Base-by-base conservation (phyloP, 2,888 invertebrate species). In the Cryptocephalus moraei region DNA sequence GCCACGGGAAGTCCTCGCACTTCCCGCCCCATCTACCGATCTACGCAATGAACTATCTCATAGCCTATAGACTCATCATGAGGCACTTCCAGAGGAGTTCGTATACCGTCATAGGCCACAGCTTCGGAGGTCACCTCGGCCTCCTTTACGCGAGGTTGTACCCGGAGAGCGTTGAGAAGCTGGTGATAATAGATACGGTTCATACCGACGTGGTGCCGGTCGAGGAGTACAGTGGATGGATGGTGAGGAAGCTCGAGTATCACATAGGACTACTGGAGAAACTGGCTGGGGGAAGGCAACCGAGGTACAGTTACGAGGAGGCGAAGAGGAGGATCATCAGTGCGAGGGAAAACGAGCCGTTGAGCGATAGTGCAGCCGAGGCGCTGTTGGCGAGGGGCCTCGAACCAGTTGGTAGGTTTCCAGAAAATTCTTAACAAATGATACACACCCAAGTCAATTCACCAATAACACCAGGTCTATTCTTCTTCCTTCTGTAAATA, bases 1-100 rank as follows among this genome's bases (percentile, higher is more conserved):
- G 83, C 1, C 78, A 75, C 49, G 81, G 81, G 1, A 71, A 64
- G 39, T 81, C 81, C 0, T 75, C 76, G 46, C 73, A 73, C 11
- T 72, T 74, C 40, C 77, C 77, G 0, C 53, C 56, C 32, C 50
- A 59, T 51, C 48, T 63, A 31, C 57, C 56, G 61, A 47, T 76
- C 22, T 67, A 68, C 36, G 48, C 66, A 0, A 61, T 71, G 14
- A 75, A 77, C 51, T 62, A 74, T 51, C 59, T 75, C 10, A 68
- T 73, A 4, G 54, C 56, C 1, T 59, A 63, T 46, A 62, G 61
- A 58, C 43, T 60, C 33, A 50, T 65, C 8, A 40, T 55, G 4
- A 57, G 61, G 14, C 55, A 64, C 51, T 65, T 66, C 40, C 56
- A 62, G 31, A 53, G 55, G 41, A 49, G 36, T 12, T 14, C 14